These are phyloP conservation scores for Orientallactaga bullata DNA, from an alignment of 2,113 vertebrate species.

Conservation along the genomic window DNA sequence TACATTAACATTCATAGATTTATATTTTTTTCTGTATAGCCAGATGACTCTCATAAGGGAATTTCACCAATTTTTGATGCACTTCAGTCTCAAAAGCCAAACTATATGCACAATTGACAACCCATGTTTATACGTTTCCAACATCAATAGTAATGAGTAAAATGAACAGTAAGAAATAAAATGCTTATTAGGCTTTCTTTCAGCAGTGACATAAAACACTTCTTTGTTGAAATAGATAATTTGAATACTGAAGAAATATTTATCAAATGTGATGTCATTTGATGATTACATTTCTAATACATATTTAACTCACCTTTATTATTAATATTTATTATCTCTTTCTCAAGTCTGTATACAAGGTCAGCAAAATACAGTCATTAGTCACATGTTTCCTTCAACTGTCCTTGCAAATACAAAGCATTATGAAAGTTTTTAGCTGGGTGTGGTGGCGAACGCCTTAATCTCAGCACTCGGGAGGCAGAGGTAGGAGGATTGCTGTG, in stretches of 20 bases:
- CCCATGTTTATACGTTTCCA: background rate
- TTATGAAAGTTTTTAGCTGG: background rate
- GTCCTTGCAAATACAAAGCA: background rate
- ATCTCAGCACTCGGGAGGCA: no score
- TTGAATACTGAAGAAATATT: background rate
- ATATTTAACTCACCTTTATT: background rate
- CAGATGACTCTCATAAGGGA: background rate
- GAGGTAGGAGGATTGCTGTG: no score
- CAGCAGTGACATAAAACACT: background rate
- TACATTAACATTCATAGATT: background rate
- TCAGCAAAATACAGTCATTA: background rate
- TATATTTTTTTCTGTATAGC: background rate
- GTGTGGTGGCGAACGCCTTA: no score
- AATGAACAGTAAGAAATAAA: constrained; percentile 29
- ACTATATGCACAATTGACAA: background rate
- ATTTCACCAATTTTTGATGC: background rate
- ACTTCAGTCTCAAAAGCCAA: background rate
- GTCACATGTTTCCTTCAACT: background rate
- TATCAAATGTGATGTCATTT: background rate
- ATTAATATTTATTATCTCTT: background rate
- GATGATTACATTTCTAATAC: background rate
- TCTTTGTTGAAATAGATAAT: background rate
- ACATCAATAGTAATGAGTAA: background rate
- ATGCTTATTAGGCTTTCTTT: background rate
- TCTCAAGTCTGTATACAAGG: background rate